Evolutionary conservation across 2,113 vertebrate species (phyloP).

Genomic region (Eptesicus fuscus): DNA sequence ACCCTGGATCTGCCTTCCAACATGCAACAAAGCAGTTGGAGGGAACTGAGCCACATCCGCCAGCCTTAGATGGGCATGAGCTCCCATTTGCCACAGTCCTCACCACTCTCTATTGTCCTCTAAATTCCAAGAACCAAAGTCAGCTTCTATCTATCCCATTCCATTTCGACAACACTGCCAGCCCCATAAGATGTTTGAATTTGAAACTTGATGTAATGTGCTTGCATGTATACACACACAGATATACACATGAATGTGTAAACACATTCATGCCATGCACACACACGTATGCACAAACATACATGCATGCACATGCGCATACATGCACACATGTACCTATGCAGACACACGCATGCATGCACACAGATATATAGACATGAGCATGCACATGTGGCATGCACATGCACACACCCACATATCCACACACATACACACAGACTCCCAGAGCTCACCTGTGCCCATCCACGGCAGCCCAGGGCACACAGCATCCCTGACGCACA

Average conservation of each 20-base stretch:
- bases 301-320: fast-evolving
- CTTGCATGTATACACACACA: neutral
- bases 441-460: neutral
- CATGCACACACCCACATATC: neutral
- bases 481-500: neutral
- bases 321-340: fast-evolving
- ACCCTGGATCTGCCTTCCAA: fast-evolving
- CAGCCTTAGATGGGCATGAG: fast-evolving
- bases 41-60: neutral
- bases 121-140: neutral
- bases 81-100: fast-evolving
- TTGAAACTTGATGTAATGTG: neutral
- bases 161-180: fast-evolving
- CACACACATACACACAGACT: fast-evolving
- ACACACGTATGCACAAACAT: fast-evolving
- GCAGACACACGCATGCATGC: too few species aligned
- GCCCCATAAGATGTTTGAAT: neutral
- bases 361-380: fast-evolving
- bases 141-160: fast-evolving
- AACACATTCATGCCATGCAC: neutral
- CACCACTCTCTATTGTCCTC: fast-evolving
- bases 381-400: fast-evolving
- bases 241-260: neutral
- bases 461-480: neutral
- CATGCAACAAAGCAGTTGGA: too few species aligned